A percentile compares a stretch with the other conserved stretches of the same genome.
Evolutionary conservation across 2,797 vertebrate species (phyloP).

Genomic region (Peromyscus nudipes): DNA sequence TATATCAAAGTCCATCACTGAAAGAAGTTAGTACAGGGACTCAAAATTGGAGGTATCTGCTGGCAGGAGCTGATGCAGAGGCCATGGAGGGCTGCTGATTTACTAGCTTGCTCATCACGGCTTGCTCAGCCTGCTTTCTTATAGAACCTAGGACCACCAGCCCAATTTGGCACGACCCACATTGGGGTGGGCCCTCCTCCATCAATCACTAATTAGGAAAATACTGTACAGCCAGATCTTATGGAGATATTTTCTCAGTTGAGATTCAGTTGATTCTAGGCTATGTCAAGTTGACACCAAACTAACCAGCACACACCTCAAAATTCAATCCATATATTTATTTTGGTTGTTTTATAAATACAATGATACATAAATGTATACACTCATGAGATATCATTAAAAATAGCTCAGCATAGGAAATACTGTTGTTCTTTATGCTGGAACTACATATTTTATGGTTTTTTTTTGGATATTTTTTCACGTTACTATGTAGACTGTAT

Average conservation of each 20-base stretch:
- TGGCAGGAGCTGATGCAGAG: too few species aligned
- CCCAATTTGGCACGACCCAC: too few species aligned
- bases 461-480: background rate
- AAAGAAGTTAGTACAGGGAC: too few species aligned
- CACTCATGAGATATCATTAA: background rate
- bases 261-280: background rate
- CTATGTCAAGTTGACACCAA: background rate
- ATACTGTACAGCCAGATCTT: background rate
- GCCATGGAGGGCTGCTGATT: too few species aligned
- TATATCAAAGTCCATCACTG: too few species aligned
- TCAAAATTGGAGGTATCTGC: too few species aligned
- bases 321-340: background rate
- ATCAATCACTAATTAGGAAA: background rate
- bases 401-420: background rate
- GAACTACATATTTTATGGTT: background rate
- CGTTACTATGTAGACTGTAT: background rate
- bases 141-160: background rate
- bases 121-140: too few species aligned
- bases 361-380: background rate
- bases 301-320: background rate
- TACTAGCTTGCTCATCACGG: too few species aligned
- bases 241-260: background rate
- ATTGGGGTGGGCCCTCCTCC: background rate
- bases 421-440: background rate
- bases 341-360: conserved; percentile 29